Evolutionary conservation across 1,140 invertebrate species (phyloP), one percentile per base, ranked within the genome.

Genomic region (Lepidotrigona ventralis): DNA sequence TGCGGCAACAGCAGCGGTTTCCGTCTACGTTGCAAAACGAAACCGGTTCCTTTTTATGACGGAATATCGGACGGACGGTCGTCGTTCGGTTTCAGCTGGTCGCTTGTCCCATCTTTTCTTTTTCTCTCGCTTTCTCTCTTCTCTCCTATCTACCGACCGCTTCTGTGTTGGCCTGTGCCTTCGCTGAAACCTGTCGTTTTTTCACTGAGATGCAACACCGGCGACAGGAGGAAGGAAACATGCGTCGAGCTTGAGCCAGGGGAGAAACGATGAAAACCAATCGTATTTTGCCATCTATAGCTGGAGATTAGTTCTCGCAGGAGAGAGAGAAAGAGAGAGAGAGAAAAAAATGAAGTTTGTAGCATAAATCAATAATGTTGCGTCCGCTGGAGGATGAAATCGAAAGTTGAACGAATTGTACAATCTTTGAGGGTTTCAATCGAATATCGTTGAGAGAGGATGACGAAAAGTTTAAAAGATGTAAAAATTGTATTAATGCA

Each of bases 1-100:
- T 29, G 29, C 33, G 66, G 29, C 29, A 23, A 68, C 29, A 46
- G 71, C 86, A 88, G 90, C 90, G 90, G 89, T 91, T 91, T 91
- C 90, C 90, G 89, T 90, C 85, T 88, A 90, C 86, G 86, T 89
- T 88, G 89, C 88, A 86, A 46, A 54, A 85, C 84, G 83, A 85
- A 91, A 91, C 90, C 90, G 90, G 90, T 90, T 91, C 87, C 86
- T 88, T 85, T 88, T 88, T 89, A 88, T 88, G 87, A 88, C 79
- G 73, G 83, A 79, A 85, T 89, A 86, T 85, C 81, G 85, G 71
- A 79, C 81, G 80, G 77, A 83, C 75, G 79, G 54, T 69, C 72
- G 78, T 81, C 74, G 82, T 87, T 88, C 82, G 60, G 74, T 88
- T 81, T 85, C 79, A 64, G 75, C 77, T 79, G n/a, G 81, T 73